phyloP scores from a whole-genome alignment of 2,797 vertebrate genomes.

The Aplochiton taeniatus region DNA sequence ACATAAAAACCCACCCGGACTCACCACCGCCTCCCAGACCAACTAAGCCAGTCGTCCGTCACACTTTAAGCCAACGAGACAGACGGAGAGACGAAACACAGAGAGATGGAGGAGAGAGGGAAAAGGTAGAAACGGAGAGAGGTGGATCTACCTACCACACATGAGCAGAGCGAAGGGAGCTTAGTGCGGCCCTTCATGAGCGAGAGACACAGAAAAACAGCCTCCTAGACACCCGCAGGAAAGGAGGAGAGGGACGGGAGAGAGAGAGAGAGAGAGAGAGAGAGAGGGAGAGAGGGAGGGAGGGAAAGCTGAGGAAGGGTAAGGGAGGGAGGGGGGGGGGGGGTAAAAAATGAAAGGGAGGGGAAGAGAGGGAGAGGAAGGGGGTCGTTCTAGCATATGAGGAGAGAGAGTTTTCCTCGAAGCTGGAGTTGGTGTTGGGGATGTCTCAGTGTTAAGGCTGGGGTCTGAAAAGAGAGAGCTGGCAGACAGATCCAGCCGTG shows the following conservation, averaged over 20 bases:
- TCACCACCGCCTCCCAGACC: constrained; percentile 1
- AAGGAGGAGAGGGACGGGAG: constrained; percentile 67
- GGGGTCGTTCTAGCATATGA: constrained; percentile 51
- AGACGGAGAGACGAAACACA: constrained; percentile 56
- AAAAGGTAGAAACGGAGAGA: constrained; percentile 62
- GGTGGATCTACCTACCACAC: constrained; percentile 88
- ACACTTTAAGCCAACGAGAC: constrained; percentile 69
- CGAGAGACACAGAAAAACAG: constrained; percentile 78
- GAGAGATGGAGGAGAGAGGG: constrained; percentile 50
- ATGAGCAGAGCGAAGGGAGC: constrained; percentile 91
- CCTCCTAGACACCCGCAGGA: constrained; percentile 79
- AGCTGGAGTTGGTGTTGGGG: constrained; percentile 68
- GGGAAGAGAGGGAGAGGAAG: constrained; percentile 38
- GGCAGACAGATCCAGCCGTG: constrained; percentile 68
- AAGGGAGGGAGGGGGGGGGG: constrained; percentile 44
- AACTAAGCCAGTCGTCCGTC: constrained; percentile 24
- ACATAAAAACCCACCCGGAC: constrained; percentile 48
- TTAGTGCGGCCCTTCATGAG: constrained; percentile 91
- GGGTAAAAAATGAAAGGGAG: constrained; percentile 23
- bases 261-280: constrained; percentile 32
- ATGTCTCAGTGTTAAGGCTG: constrained; percentile 61
- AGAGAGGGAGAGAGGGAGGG: constrained; percentile 37
- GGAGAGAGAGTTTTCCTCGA: constrained; percentile 70
- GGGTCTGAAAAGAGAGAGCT: constrained; percentile 64
- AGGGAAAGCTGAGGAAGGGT: neutral